phyloP scores from a whole-genome alignment of 1,140 invertebrate species.

The Cotesia chilonis region DNA sequence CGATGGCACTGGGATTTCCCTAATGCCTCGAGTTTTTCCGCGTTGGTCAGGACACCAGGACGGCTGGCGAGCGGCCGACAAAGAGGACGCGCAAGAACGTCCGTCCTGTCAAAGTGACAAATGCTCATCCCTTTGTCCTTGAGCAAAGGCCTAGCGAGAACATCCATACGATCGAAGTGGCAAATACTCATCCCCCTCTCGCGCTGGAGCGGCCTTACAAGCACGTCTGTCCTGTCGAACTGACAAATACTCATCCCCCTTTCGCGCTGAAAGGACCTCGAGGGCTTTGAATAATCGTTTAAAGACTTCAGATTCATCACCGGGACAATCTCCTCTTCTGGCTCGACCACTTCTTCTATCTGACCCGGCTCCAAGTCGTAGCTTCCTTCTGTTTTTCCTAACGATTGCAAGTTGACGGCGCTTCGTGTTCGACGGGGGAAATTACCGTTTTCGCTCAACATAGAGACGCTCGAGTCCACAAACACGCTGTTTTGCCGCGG shows the following conservation, averaged over 20 bases:
- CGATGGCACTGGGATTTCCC: constrained; percentile 34
- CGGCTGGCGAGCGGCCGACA: constrained; percentile 42
- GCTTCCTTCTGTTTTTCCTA: constrained; percentile 68
- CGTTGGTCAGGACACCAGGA: constrained; percentile 47
- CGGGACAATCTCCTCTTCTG: constrained; percentile 28
- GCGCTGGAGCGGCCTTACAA: constrained; percentile 40
- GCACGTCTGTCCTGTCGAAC: constrained; percentile 43
- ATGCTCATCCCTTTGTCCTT: constrained; percentile 54
- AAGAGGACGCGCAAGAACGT: constrained; percentile 47
- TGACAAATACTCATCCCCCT: constrained; percentile 44
- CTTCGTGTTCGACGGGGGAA: constrained; percentile 78
- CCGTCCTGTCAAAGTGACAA: constrained; percentile 54
- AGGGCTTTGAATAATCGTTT: constrained; percentile 31
- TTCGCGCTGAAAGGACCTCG: constrained; percentile 40
- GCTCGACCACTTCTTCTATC: constrained; percentile 33
- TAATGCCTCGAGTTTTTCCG: constrained; percentile 48
- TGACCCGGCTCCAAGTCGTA: constrained; percentile 27
- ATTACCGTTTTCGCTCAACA: constrained; percentile 60
- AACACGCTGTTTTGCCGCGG: constrained; percentile 85
- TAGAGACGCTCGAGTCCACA: constrained; percentile 74
- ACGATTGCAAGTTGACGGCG: constrained; percentile 82
- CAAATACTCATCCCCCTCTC: constrained; percentile 57
- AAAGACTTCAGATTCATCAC: constrained; percentile 38
- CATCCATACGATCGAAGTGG: constrained; percentile 53
- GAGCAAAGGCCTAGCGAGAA: constrained; percentile 41